Base-by-base conservation (phyloP, 2,113 vertebrate species). In the Spizaetus ornatus region DNA sequence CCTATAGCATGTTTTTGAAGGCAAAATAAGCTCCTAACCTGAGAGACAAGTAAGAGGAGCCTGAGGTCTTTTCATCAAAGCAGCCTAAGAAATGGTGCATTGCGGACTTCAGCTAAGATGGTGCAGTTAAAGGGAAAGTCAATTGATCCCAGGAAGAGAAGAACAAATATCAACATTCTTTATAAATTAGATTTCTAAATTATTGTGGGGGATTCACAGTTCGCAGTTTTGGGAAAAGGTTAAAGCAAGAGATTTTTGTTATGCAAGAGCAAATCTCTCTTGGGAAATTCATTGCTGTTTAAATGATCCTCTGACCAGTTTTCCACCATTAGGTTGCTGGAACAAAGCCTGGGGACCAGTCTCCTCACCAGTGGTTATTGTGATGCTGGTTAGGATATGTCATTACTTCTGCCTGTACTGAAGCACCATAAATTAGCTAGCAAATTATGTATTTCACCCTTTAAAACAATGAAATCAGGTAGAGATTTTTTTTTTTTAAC, bases 21-120 rank as follows among this genome's bases (percentile, higher is more conserved):
- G n/a, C 38, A 96, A 86, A 92, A 86, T 52, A 84, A 82, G 43
- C 59, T 93, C 11, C n/a, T 86, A 74, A 81, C 47, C 38, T 83
- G 86, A 76, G 69, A 84, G 69, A 86, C 52, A 88, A 90, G 27
- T 71, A 92, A 95, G 40, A 88, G 31, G 31, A 95, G 25, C 65
- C 80, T 66, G 80, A 96, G 72, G 77, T 59, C 52, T 92, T 97
- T 91, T 89, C 48, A 86, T 87, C 65, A 92, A 82, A 94, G 87
- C 40, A 88, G 45, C 16, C 38, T 76, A 61, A 65, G 47, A 82
- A 95, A 38, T 67, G 88, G 67, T 73, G 71, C 82, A 92, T 63
- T 93, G 76, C 21, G 0, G 76, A 79, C 65, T 22, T 86, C 73
- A 82, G 55, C 69, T 84, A 48, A 59, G 40, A 47, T 5, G 48